phyloP scores from a whole-genome alignment of 1,140 invertebrate species.

The Hydropsyche tenuis region DNA sequence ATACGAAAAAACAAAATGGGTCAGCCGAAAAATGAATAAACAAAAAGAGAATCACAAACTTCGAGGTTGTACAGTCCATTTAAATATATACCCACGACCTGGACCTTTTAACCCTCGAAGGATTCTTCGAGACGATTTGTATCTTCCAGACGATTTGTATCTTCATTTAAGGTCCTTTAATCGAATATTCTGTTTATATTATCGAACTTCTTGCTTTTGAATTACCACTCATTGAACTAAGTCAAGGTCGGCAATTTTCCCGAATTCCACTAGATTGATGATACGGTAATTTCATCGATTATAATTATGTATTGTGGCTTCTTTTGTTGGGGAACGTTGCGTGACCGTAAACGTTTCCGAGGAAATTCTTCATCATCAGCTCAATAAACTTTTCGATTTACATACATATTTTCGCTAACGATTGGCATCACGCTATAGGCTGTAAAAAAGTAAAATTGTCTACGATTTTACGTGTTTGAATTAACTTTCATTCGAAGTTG shows the following conservation, averaged over 20 bases:
- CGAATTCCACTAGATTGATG: not conserved
- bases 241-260: constrained; percentile 13
- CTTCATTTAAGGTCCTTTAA: no score
- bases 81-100: no score
- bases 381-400: constrained; percentile 16
- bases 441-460: no score
- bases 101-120: no score
- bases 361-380: constrained; percentile 10
- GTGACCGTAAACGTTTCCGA: constrained; percentile 13
- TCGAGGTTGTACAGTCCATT: not conserved
- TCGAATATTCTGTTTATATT: no score
- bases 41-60: no score
- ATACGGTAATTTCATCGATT: not conserved
- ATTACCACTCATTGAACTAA: not conserved
- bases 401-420: not conserved
- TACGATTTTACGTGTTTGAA: no score
- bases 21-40: not conserved
- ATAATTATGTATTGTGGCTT: constrained; percentile 3
- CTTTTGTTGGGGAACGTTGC: not conserved
- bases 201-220: no score
- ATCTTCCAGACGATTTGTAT: no score
- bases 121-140: no score
- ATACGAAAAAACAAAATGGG: not conserved
- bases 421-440: not conserved
- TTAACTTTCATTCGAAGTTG: no score